Base-by-base conservation (phyloP, 2,113 vertebrate species). In the Pseudolaguvia tuberculata region DNA sequence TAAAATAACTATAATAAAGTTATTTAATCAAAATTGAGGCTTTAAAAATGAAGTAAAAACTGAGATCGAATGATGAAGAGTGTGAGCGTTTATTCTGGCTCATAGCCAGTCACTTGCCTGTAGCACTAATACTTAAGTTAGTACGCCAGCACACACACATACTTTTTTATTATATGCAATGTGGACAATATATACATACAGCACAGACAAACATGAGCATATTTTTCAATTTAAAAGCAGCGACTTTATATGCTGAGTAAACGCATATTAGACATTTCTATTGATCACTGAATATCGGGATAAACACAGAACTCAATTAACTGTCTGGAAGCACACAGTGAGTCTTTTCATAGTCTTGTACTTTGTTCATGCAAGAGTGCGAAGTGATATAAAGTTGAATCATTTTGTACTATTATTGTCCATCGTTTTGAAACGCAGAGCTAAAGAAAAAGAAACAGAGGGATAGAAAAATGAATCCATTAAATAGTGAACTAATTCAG, bases 1-100 rank as follows among this genome's bases (percentile, higher is more conserved):
- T 42, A 77, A 75, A 81, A 79, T 83, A 76, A 79, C 70, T 68
- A 53, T n/a, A n/a, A n/a, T n/a, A n/a, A n/a, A n/a, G 56, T 50
- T 42, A 52, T 70, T 62, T 52, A 47, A 70, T 61, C 29, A 58
- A 42, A 20, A n/a, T 58, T 20, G 52, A 59, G 31, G 57, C 66
- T 70, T 76, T 76, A 62, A 70, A n/a, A 76, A 70, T 61, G 66
- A 56, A 51, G 67, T 65, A 72, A 39, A 72, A 73, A 56, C 70
- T n/a, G 20, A 42, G 56, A 8, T 50, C 42, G 47, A 27, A 55
- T 25, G 66, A 62, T 20, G 53, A n/a, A 62, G 48, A 47, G 50
- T 31, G 39, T 11, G 17, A 53, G 48, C 50, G 29, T 55, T 53
- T 58, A 23, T n/a, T 25, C 52, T 70, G 77, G 71, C 62, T 57